Evolutionary conservation across 2,797 vertebrate genomes (phyloP).

Genomic region (Tokudaia muenninki): DNA sequence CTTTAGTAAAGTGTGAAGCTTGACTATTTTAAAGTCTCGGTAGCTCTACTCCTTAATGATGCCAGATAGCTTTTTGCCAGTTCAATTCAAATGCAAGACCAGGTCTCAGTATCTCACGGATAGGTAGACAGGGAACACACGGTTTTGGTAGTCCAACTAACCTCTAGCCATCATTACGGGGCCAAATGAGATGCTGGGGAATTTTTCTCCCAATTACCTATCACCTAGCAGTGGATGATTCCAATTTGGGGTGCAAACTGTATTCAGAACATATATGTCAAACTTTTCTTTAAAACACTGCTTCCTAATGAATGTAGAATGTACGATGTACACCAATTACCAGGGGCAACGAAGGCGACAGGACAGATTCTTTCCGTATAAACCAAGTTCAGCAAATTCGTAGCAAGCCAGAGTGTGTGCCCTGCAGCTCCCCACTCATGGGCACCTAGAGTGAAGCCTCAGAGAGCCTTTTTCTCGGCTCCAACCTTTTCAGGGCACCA

Average conservation of each 20-base stretch:
- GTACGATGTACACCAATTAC: slow-evolving; percentile 79
- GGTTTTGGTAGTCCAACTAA: neutral
- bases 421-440: slow-evolving; percentile 72
- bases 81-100: slow-evolving; percentile 12
- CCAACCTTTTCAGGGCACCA: neutral
- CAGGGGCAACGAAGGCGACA: slow-evolving; percentile 74
- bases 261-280: slow-evolving; percentile 77
- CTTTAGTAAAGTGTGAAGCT: neutral
- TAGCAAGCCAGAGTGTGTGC: slow-evolving; percentile 77
- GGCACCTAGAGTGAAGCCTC: slow-evolving; percentile 22
- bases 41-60: neutral
- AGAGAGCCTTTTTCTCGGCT: slow-evolving; percentile 50
- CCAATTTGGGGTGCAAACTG: slow-evolving; percentile 79
- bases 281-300: slow-evolving; percentile 78
- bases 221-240: slow-evolving; percentile 73
- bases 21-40: slow-evolving; percentile 12
- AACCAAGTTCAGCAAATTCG: slow-evolving; percentile 83
- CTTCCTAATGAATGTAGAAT: slow-evolving; percentile 81
- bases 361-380: slow-evolving; percentile 78
- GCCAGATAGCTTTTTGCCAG: neutral
- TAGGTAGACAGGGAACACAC: neutral
- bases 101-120: neutral
- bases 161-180: neutral
- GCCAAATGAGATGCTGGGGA: slow-evolving; percentile 26
- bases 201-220: slow-evolving; percentile 60